Conservation (phyloP, 2,113 vertebrate genomes). For the Pheucticus melanocephalus region DNA sequence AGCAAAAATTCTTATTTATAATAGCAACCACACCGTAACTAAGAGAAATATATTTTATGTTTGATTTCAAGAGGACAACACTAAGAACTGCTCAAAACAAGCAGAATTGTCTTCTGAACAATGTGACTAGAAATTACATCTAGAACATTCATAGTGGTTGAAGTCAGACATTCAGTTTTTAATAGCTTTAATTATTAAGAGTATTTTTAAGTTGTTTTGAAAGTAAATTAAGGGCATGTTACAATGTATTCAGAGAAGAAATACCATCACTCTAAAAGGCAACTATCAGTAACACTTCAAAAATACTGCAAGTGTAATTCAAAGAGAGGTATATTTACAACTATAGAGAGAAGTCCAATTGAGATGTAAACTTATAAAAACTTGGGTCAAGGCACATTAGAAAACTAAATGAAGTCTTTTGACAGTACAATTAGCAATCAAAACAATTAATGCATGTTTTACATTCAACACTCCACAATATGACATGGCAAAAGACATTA, state of each 20-base stretch:
- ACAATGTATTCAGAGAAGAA: background rate
- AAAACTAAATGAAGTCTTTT: background rate
- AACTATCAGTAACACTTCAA: background rate
- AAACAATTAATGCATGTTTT: background rate
- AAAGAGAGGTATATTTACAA: background rate
- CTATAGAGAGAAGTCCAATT: background rate
- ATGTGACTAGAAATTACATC: background rate
- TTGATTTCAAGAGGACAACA: background rate
- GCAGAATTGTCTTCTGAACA: background rate
- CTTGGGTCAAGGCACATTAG: background rate
- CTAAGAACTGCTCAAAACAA: background rate
- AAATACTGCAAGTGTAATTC: background rate
- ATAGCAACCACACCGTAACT: background rate
- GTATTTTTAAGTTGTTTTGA: background rate
- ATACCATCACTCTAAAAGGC: background rate
- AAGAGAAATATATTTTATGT: background rate
- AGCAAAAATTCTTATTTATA: background rate
- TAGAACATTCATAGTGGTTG: background rate
- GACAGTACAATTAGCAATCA: background rate
- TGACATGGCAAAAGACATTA: accelerated
- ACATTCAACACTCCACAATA: background rate
- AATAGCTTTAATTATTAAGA: background rate
- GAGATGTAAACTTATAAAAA: background rate
- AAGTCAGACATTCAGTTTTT: background rate
- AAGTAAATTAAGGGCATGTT: background rate